Conservation (phyloP, 2,888 invertebrate species). For the Oligia latruncula region DNA sequence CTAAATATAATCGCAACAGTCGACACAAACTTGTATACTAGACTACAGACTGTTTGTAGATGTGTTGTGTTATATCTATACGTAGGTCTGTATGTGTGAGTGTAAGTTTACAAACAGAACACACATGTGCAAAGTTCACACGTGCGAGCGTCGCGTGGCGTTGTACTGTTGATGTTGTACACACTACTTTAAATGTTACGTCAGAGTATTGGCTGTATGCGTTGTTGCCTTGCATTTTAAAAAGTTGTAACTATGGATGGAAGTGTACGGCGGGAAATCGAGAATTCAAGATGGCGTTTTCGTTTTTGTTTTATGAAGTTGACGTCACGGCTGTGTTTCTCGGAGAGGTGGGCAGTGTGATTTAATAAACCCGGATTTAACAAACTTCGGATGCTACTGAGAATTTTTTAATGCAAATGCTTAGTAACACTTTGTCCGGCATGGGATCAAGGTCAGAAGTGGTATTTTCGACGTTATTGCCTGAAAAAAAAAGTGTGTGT, state of each 20-base stretch:
- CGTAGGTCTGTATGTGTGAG: slow-evolving; percentile 20
- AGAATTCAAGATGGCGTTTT: slow-evolving; percentile 42
- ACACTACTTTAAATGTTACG: slow-evolving; percentile 46
- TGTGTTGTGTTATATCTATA: slow-evolving; percentile 19
- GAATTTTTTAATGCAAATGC: not conserved
- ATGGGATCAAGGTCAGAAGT: not conserved
- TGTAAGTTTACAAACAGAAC: slow-evolving; percentile 64
- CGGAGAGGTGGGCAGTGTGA: not conserved
- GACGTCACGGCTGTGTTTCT: not conserved
- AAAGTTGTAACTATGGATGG: slow-evolving; percentile 25
- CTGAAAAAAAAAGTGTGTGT: not conserved
- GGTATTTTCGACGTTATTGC: not conserved
- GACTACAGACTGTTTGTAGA: slow-evolving; percentile 42
- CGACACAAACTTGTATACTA: slow-evolving; percentile 34
- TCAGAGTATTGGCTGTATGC: slow-evolving; percentile 44
- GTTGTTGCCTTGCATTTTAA: slow-evolving; percentile 47
- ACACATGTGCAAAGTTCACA: slow-evolving; percentile 61
- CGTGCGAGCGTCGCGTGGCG: slow-evolving; percentile 60
- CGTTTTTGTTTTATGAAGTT: not conserved
- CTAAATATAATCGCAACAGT: slow-evolving; percentile 38
- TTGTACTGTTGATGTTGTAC: slow-evolving; percentile 25
- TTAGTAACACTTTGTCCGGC: not conserved
- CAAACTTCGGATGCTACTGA: not conserved
- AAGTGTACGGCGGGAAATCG: slow-evolving; percentile 1
- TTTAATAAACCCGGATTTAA: not conserved